A percentile compares a stretch with the other conserved stretches of the same genome.
Evolutionary conservation across 2,888 invertebrate species (phyloP).

Genomic region (Ischnura elegans): DNA sequence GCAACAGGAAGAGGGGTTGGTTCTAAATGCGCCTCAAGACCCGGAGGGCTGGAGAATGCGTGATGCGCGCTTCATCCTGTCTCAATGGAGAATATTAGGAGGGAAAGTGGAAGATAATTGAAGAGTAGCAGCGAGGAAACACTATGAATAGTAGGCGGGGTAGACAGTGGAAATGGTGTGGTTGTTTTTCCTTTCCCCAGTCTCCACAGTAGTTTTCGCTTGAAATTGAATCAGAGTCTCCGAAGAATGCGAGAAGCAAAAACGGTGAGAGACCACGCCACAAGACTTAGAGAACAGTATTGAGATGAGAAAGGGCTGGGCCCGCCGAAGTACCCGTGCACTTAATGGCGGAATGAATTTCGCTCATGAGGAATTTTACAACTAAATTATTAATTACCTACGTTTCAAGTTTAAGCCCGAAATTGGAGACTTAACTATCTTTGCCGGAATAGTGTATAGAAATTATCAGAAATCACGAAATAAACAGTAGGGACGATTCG

Average conservation of each 20-base stretch:
- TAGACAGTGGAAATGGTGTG: background rate
- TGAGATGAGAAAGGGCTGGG: background rate
- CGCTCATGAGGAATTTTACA: background rate
- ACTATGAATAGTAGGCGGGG: background rate
- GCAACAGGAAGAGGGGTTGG: background rate
- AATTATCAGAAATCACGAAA: too few relatives aligned
- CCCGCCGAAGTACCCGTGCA: background rate
- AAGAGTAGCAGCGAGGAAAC: background rate
- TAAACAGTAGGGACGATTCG: too few relatives aligned
- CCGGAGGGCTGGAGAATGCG: background rate
- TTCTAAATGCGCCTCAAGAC: background rate
- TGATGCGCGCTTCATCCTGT: background rate
- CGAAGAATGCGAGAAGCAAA: background rate
- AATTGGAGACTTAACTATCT: too few relatives aligned
- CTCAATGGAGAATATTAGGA: background rate
- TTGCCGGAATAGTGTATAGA: too few relatives aligned
- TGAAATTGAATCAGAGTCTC: slow-evolving; percentile 1
- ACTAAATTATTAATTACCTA: too few relatives aligned
- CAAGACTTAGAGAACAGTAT: background rate
- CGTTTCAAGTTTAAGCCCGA: too few relatives aligned
- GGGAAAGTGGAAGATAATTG: background rate
- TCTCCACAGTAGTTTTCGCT: background rate
- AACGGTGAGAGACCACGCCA: too few relatives aligned
- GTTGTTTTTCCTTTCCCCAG: background rate
- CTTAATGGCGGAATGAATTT: background rate